Evolutionary conservation across 2,888 invertebrate species (phyloP).

Genomic region (Hypsopygia costalis): DNA sequence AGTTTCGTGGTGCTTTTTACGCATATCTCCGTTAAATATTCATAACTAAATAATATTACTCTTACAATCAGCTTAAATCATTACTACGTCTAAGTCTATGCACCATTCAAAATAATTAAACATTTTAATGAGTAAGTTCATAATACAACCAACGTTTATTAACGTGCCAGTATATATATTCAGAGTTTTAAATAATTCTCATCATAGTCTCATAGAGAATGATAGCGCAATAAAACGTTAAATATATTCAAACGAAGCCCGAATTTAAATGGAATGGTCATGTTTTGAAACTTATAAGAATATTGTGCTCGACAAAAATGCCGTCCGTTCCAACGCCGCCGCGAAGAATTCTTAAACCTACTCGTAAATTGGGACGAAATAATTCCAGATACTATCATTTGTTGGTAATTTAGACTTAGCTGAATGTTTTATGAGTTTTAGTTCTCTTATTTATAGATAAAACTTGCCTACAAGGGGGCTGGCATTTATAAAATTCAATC

Average conservation of each 20-base stretch:
- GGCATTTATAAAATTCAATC: slow-evolving; percentile 10
- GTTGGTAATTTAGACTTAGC: slow-evolving; percentile 51
- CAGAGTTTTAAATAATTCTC: slow-evolving; percentile 21
- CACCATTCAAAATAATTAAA: slow-evolving; percentile 4
- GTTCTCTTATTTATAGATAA: slow-evolving; percentile 7
- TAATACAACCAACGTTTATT: slow-evolving; percentile 30
- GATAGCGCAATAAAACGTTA: slow-evolving; percentile 58
- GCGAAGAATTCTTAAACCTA: slow-evolving; percentile 56
- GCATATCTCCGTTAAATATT: too few relatives aligned
- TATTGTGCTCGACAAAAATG: slow-evolving; percentile 62
- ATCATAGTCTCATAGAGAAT: slow-evolving; percentile 39
- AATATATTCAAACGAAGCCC: slow-evolving; percentile 50
- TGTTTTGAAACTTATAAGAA: slow-evolving; percentile 68
- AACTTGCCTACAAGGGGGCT: neutral
- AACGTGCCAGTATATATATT: slow-evolving; percentile 13
- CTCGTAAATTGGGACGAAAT: slow-evolving; percentile 61
- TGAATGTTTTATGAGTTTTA: slow-evolving; percentile 37
- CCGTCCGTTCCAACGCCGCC: slow-evolving; percentile 35
- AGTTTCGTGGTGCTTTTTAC: too few relatives aligned
- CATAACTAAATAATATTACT: too few relatives aligned
- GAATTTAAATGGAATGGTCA: slow-evolving; percentile 65
- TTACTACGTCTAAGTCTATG: neutral
- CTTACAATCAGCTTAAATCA: too few relatives aligned
- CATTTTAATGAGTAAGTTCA: slow-evolving; percentile 4
- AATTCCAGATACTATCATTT: slow-evolving; percentile 64